A percentile compares a stretch with the other conserved stretches of the same genome.
Evolutionary conservation across 1,140 invertebrate species (phyloP).

Genomic region (Streblospio benedicti): DNA sequence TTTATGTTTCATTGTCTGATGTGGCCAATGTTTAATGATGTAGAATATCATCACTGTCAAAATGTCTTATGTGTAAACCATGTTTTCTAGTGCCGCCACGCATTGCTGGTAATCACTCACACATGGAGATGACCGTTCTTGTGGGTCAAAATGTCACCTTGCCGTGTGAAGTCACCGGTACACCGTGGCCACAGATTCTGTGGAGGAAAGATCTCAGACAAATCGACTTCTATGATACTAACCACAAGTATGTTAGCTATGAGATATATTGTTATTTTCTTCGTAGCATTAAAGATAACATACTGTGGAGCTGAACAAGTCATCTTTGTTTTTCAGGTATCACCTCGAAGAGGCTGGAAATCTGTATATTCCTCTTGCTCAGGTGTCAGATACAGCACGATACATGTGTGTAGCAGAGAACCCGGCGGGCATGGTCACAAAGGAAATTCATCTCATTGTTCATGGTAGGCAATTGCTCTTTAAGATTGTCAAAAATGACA

Average conservation of each 20-base stretch:
- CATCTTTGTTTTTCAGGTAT: too few relatives aligned
- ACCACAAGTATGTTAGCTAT: conserved; percentile 12
- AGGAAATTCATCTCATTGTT: conserved; percentile 16
- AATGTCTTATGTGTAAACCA: too few relatives aligned
- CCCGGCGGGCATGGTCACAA: conserved; percentile 45
- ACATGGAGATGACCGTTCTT: conserved; percentile 89
- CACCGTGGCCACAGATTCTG: conserved; percentile 44
- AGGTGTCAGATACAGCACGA: conserved; percentile 27
- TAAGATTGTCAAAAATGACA: too few relatives aligned
- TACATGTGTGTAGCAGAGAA: conserved; percentile 53
- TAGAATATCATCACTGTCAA: too few relatives aligned
- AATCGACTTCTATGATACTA: conserved; percentile 23
- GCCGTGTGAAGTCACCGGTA: conserved; percentile 48
- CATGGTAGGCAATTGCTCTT: too few relatives aligned
- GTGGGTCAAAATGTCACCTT: conserved; percentile 52
- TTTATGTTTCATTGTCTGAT: too few relatives aligned
- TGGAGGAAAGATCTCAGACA: conserved; percentile 40
- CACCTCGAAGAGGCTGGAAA: conserved; percentile 5
- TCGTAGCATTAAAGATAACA: too few relatives aligned
- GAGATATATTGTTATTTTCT: too few relatives aligned
- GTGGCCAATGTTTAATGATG: too few relatives aligned
- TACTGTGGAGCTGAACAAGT: too few relatives aligned
- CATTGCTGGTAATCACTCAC: conserved; percentile 72
- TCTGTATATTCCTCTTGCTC: conserved; percentile 2
- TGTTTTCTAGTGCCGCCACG: conserved; percentile 63